Evolutionary conservation across 1,140 invertebrate species (phyloP).

Genomic region (Samia ricini): DNA sequence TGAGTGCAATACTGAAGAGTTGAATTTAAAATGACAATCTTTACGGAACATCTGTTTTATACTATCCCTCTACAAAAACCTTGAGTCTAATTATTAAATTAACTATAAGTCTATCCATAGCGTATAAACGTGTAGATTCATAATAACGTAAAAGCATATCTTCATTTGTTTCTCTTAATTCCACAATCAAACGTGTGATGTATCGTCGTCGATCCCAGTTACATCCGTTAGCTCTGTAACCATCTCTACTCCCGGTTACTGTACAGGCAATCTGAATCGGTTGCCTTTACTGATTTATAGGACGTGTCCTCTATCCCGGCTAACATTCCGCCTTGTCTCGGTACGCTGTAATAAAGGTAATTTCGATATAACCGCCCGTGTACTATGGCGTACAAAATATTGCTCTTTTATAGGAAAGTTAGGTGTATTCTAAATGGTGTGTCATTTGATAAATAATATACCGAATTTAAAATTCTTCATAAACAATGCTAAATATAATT

Average conservation of each 20-base stretch:
- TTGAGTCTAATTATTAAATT: too few relatives aligned
- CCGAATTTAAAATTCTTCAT: too few relatives aligned
- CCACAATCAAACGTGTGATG: not conserved
- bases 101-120: too few relatives aligned
- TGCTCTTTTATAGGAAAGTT: conserved; percentile 22
- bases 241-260: conserved; percentile 32
- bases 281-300: conserved; percentile 64
- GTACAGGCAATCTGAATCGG: conserved; percentile 55
- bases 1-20: too few relatives aligned
- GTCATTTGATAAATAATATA: too few relatives aligned
- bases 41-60: too few relatives aligned
- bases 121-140: not conserved
- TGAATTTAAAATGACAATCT: too few relatives aligned
- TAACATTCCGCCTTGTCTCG: conserved; percentile 43
- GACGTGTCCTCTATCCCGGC: conserved; percentile 43
- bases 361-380: conserved; percentile 41
- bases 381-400: conserved; percentile 24
- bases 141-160: not conserved
- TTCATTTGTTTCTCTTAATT: not conserved
- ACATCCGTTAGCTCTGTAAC: conserved; percentile 14
- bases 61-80: too few relatives aligned
- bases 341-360: conserved; percentile 53
- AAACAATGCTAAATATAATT: too few relatives aligned
- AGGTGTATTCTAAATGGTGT: not conserved
- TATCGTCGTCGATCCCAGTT: not conserved